phyloP scores from a whole-genome alignment of 64 coral and sea anemone genomes.

The Pachyseris speciosa region DNA sequence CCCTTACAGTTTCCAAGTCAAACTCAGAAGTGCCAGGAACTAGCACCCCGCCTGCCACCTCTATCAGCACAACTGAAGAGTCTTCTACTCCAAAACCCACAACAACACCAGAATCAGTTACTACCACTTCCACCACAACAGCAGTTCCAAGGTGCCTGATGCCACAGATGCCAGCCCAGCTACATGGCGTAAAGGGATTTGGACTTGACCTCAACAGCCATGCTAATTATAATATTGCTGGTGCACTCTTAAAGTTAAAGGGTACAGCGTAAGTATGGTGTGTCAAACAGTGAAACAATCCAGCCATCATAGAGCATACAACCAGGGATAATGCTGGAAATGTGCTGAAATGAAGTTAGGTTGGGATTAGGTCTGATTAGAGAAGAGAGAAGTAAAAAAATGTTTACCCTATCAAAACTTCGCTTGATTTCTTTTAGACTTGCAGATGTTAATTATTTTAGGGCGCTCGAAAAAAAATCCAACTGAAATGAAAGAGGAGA shows the following conservation, averaged over 20 bases:
- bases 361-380: too few species aligned
- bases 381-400: too few species aligned
- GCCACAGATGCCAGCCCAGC: background rate
- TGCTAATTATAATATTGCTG: conserved; percentile 2
- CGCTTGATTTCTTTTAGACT: too few species aligned
- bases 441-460: too few species aligned
- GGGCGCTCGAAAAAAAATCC: too few species aligned
- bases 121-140: background rate
- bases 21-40: background rate
- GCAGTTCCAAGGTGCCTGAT: background rate
- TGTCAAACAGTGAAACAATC: background rate
- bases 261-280: background rate
- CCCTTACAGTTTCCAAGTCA: too few species aligned
- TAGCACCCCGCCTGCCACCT: background rate
- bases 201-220: conserved; percentile 44
- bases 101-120: background rate
- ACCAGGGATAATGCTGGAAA: too few species aligned
- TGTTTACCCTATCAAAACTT: too few species aligned
- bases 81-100: background rate
- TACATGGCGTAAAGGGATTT: conserved; percentile 12
- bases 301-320: too few species aligned
- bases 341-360: too few species aligned
- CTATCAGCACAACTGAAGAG: background rate
- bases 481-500: too few species aligned
- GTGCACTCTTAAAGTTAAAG: background rate